A percentile compares a stretch with the other conserved stretches of the same genome.
phyloP scores from a whole-genome alignment of 2,888 invertebrate species.

The Lycaena phlaeas region DNA sequence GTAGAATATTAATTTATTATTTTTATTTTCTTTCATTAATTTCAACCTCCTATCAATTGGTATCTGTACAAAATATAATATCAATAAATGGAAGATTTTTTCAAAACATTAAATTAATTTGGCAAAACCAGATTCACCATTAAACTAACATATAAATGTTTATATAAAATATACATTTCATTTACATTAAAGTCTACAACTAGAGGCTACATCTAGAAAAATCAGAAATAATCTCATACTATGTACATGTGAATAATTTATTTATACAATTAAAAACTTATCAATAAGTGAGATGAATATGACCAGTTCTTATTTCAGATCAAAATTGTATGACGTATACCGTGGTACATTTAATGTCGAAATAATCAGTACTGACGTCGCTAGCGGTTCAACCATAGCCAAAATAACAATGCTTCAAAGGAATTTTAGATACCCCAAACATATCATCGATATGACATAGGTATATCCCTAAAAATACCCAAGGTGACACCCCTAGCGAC shows the following conservation, averaged over 20 bases:
- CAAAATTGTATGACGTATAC: constrained; percentile 25
- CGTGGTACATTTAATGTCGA: constrained; percentile 7
- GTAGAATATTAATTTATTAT: constrained; percentile 52
- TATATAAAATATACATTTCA: constrained; percentile 66
- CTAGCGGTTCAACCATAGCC: too few species aligned
- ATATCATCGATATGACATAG: too few species aligned
- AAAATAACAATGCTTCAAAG: too few species aligned
- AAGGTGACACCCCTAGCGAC: not conserved
- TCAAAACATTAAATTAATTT: constrained; percentile 61
- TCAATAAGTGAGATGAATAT: constrained; percentile 29
- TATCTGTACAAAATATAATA: constrained; percentile 68
- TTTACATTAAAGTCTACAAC: constrained; percentile 64
- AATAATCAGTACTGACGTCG: too few species aligned
- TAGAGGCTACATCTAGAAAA: constrained; percentile 24
- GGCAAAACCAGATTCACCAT: constrained; percentile 66
- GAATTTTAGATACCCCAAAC: too few species aligned
- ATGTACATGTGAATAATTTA: constrained; percentile 62
- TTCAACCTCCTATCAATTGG: constrained; percentile 57
- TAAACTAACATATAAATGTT: constrained; percentile 57
- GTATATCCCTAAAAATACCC: not conserved
- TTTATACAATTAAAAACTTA: constrained; percentile 46
- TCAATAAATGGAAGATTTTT: constrained; percentile 62
- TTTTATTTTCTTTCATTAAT: constrained; percentile 67
- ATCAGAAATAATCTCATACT: constrained; percentile 52
- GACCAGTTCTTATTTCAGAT: constrained; percentile 36